Base-by-base conservation (phyloP, 2,888 invertebrate genomes). In the Hermodice carunculata region DNA sequence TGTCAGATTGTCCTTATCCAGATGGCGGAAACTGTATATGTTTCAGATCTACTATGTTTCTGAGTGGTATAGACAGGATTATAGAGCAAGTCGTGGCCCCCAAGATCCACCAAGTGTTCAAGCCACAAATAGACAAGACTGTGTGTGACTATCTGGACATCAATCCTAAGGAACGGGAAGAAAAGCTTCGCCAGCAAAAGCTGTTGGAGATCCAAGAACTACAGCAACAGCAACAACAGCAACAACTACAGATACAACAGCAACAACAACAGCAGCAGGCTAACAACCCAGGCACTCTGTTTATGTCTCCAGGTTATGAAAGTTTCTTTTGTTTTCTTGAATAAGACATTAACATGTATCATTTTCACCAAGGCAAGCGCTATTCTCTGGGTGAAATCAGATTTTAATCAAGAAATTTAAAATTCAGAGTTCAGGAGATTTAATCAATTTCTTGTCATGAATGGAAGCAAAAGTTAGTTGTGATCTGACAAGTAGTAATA, bases 51-150 rank as follows among this genome's bases (percentile, higher is more conserved):
- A 94, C 94, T 48, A 95, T 93, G 86, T 88, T 97, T 73, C 94
- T 95, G 79, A 92, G 92, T 74, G 97, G 97, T 8, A 94, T 97
- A 2, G 95, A 96, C 84, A 90, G 96, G 73, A 95, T 98, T 70
- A 95, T 97, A 0, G 96, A 96, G 83, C 97, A 98, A 89, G 95
- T 96, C 0, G 95, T 97, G 0, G 95, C 95, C 85, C 95, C 95
- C 0, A 96, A 96, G 88, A 93, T 96, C 6, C 91, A 92, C 70
- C 91, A 93, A 2, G 91, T 94, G 14, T 95, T 96, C 83, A 92
- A 94, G 81, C 94, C 96, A 0, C 92, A 94, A 89, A 93, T 97
- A 8, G 54, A 54, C 43, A 43, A 40, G 2, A 43, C 46, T 28
- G 93, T 95, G 0, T 96, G 95, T 81, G 93, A 92, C 83, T 93